A percentile compares a stretch with the other conserved stretches of the same genome.
Conservation (phyloP, 2,113 vertebrate species). For the Electrona antarctica region DNA sequence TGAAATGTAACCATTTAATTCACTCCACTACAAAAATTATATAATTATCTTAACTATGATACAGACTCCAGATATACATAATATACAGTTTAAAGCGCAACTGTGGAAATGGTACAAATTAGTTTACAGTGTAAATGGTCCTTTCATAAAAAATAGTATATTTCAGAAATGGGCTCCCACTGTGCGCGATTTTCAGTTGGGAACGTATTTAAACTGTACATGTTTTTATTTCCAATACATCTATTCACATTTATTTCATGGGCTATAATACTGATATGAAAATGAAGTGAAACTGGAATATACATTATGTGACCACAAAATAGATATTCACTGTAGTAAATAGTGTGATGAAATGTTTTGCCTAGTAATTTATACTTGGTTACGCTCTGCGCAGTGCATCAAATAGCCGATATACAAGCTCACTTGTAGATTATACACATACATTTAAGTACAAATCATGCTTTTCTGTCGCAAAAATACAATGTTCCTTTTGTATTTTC, state of each 20-base stretch:
- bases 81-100: conserved; percentile 73
- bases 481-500: neutral
- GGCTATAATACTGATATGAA: conserved; percentile 62
- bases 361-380: neutral
- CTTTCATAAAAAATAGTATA: conserved; percentile 35
- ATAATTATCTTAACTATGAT: conserved; percentile 75
- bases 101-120: conserved; percentile 57
- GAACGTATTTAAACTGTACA: neutral
- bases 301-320: conserved; percentile 4
- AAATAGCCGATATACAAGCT: neutral
- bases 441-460: too few relatives aligned
- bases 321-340: too few relatives aligned
- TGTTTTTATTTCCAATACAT: neutral
- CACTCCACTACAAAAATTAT: conserved; percentile 83
- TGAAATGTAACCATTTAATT: conserved; percentile 77
- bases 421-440: neutral
- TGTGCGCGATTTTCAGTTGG: conserved; percentile 1
- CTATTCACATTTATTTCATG: conserved; percentile 10
- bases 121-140: conserved; percentile 54
- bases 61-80: conserved; percentile 80
- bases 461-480: neutral
- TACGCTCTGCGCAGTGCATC: neutral
- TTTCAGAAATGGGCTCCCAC: neutral
- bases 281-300: conserved; percentile 12
- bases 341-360: too few relatives aligned